Evolutionary conservation across 2,113 vertebrate genomes (phyloP), one percentile per base, ranked within the genome.

Genomic region (Orthonyx spaldingii): DNA sequence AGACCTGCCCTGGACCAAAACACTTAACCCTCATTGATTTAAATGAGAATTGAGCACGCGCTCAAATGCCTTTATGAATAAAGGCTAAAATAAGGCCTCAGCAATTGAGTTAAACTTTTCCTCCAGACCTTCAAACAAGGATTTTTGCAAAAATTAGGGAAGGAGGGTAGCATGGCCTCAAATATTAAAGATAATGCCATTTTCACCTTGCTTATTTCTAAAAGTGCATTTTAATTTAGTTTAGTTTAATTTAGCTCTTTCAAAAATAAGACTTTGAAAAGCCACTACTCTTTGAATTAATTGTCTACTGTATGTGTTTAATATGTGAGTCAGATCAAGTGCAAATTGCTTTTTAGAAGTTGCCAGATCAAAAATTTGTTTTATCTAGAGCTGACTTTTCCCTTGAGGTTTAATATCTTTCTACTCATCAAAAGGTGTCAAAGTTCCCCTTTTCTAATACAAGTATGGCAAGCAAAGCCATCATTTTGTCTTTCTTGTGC

Each of bases 361-460:
- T 90, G 42, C 27, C 20, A 15, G 78, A 91, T 97, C 89, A 96
- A 93, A 96, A 95, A 82, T 49, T 93, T 84, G 30, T 84, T 95
- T 92, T 82, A 86, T 80, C 56, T 86, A 86, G 46, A 41, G 28
- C 33, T 95, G 66, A 52, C 69, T 90, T 89, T 64, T 82, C 68
- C 64, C 81, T 61, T 95, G 66, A 92, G 42, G 7, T 93, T 87
- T 74, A 75, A 76, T 79, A 79, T 75, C 11, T 81, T 95, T 76
- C 56, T 84, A 44, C 22, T 89, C 17, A 30, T 57, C 33, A 60
- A 91, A 95, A 91, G 50, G 32, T 49, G 41, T 63, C 56, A 82
- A 94, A 90, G 24, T 80, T 95, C n/a, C 49, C 30, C 14, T 91
- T 96, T 94, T 63, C 49, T 50, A 79, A n/a, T 86, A 74, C 76